Percentiles rank a stretch among this genome's conserved stretches.
phyloP scores from a whole-genome alignment of 2,797 vertebrate genomes.

The Platalea minor region DNA sequence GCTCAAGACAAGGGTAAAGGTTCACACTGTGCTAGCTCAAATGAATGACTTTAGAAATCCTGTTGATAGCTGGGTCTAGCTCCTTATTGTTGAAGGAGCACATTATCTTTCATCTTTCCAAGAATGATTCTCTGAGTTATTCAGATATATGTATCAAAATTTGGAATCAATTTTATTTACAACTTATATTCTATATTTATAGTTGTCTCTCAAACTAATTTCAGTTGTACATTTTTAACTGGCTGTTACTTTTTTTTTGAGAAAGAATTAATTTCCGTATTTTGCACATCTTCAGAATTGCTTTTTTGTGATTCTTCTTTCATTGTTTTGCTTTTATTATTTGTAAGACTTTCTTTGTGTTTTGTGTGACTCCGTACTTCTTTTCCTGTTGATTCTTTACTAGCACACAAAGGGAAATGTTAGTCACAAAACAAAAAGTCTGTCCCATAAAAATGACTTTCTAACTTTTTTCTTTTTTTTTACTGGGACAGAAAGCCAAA shows the following conservation, averaged over 20 bases:
- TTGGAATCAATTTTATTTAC: not conserved
- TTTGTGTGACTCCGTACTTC: not conserved
- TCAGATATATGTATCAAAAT: not conserved
- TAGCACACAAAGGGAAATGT: not conserved
- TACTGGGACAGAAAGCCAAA: not conserved
- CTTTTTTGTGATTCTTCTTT: not conserved
- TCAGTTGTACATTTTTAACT: not conserved
- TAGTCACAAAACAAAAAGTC: not conserved
- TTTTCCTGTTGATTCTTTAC: slow-evolving; percentile 17
- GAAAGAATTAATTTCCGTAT: not conserved
- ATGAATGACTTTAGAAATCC: not conserved
- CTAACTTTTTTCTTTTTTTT: not conserved
- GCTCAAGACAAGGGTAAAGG: not conserved
- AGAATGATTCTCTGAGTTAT: not conserved
- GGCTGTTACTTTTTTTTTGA: not conserved
- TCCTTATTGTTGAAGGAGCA: not conserved
- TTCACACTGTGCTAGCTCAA: not conserved
- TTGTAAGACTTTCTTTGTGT: not conserved
- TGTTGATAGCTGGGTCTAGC: not conserved
- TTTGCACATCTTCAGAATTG: not conserved
- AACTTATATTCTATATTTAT: not conserved
- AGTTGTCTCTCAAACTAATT: not conserved
- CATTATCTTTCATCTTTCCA: not conserved
- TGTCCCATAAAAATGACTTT: not conserved
- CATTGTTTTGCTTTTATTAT: not conserved